Evolutionary conservation across 1,140 invertebrate species (phyloP), one percentile per base, ranked within the genome.

Genomic region (Drosophila yakuba): DNA sequence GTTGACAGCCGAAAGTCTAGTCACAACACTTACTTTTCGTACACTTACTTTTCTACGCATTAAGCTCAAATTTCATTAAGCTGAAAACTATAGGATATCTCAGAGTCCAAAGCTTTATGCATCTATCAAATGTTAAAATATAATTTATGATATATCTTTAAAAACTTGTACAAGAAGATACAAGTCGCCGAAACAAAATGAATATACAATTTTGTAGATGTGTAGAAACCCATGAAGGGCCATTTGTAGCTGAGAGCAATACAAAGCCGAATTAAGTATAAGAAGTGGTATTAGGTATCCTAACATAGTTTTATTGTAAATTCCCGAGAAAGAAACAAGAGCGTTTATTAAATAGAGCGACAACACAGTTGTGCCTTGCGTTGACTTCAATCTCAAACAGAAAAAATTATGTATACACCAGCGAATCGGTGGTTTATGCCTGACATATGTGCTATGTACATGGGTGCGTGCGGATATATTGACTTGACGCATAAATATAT

Each of bases 351-450:
- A 62, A 62, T 59, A 59, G 12, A 59, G 60, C 60, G 17, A 25
- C 36, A 28, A 23, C 52, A 32, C 60, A 59, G 36, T 62, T 43
- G 60, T n/a, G 43, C 54, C 41, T 60, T 32, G 60, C 38, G 32
- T 63, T 61, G 61, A 66, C 63, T 67, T 67, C 25, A 67, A 67
- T 51, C 41, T 14, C 17, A 64, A 60, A 51, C 43, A 25, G 63
- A 66, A 61, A 69, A 68, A 55, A 55, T 69, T 55, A 68, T 69
- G 66, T 69, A 68, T 67, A 69, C 62, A 54, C 61, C 36, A 48
- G 25, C 60, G 59, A 67, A 67, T 50, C 60, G 63, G 60, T 64
- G 48, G 48, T 51, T 64, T 63, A 48, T 39, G 60, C 58, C 61
- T 45, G 36, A 51, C 63, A 67, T 67, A 48, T 67, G 56, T 61